Evolutionary conservation across 1,140 invertebrate species (phyloP), one percentile per base, ranked within the genome.

Genomic region (Fopius arisanus): DNA sequence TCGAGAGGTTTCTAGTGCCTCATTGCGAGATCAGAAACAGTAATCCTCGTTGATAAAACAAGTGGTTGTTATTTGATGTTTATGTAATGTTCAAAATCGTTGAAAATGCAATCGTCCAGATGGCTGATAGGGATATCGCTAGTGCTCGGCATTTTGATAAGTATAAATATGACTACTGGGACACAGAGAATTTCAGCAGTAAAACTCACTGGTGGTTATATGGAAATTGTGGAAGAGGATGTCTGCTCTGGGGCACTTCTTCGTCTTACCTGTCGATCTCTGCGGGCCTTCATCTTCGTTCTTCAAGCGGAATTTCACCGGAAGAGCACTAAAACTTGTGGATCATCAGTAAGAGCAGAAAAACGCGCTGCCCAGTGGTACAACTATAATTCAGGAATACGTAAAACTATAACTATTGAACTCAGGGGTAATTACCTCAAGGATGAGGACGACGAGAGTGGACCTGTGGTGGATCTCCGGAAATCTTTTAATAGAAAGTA

Each of bases 191-290:
- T 79, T 23, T 76, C 84, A 26, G 77, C 75, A 3, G 77, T 84
- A 9, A 75, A 73, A 41, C 71, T 87, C 1, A 75, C 79, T 0
- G 80, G 79, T 0, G 82, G 82, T 21, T 79, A 82, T 37, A 84
- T 88, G 83, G 87, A 88, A 48, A 76, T 87, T 21, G 78, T 88
- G 4, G 75, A 86, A 21, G 85, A 87, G 68, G 79, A 81, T 1
- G 82, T 79, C 2, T 88, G 87, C 67, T 87, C 86, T 21, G 78
- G 84, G 31, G 54, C 77, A 0, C 65, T 82, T 0, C 70, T 85
- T 0, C 78, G 86, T 43, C 71, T 88, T 2, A 87, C 86, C 77
- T 82, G 77, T 77, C 81, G 86, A 19, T 87, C 86, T n/a, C 72
- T 87, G 5, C 80, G 77, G 16, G 84, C 86, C 0, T 83, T 87